Conservation (phyloP, 2,113 vertebrate species). For the Xiphophorus maculatus region DNA sequence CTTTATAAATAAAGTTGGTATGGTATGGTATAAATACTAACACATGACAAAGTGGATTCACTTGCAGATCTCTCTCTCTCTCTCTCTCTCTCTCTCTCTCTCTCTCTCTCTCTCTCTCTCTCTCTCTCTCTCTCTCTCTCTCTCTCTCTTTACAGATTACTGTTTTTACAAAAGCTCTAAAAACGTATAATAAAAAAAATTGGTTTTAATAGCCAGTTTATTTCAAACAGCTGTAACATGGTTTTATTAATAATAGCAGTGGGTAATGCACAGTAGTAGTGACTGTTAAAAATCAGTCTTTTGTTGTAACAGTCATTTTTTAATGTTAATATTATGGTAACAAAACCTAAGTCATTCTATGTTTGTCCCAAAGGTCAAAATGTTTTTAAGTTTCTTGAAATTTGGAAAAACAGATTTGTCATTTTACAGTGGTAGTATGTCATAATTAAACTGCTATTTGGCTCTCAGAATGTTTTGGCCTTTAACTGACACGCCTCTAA, state of each 20-base stretch:
- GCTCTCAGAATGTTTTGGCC: conserved; percentile 24
- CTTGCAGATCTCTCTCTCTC: conserved; percentile 4
- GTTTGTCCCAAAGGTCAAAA: conserved; percentile 8
- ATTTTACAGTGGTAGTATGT: conserved; percentile 36
- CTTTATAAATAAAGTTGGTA: too few species aligned
- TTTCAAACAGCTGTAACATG: not conserved
- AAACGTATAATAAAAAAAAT: not conserved
- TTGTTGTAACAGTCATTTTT: not conserved
- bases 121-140: not conserved
- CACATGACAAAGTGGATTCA: conserved; percentile 58
- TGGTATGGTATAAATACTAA: too few species aligned
- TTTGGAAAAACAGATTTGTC: conserved; percentile 14
- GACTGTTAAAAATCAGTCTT: not conserved
- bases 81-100: conserved; percentile 18
- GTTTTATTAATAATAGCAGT: not conserved
- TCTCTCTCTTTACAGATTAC: conserved; percentile 34
- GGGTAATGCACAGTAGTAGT: not conserved
- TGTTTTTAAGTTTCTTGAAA: conserved; percentile 14
- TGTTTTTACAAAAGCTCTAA: conserved; percentile 16
- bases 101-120: conserved; percentile 18
- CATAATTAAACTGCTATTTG: conserved; percentile 23
- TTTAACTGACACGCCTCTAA: conserved; percentile 5
- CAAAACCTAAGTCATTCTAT: not conserved
- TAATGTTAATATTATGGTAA: not conserved
- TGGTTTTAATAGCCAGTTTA: not conserved